Percentiles rank a stretch among this genome's conserved stretches.
These are phyloP conservation scores for Drosophila nebulosa DNA, from an alignment of 1,140 invertebrate species.

Conservation along the genomic window DNA sequence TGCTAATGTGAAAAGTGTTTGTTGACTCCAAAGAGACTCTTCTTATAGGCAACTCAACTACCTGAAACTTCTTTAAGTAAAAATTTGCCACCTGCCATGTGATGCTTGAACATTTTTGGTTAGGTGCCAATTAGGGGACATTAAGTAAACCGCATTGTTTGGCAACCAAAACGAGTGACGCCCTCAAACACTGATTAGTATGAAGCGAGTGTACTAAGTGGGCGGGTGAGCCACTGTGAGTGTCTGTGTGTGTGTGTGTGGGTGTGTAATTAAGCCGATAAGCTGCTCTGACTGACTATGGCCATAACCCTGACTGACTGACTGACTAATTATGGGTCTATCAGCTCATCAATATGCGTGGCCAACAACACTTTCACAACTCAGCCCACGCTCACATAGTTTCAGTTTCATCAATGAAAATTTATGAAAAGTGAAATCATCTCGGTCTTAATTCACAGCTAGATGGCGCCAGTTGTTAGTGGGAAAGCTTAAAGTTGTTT, in stretches of 20 bases:
- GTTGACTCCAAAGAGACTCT: too few species aligned
- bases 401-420: constrained; percentile 60
- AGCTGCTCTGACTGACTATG: constrained; percentile 35
- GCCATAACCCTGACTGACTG: constrained; percentile 51
- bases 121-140: constrained; percentile 37
- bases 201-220: constrained; percentile 24
- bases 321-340: constrained; percentile 55
- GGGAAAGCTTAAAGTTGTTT: neutral
- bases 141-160: constrained; percentile 53
- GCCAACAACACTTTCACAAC: constrained; percentile 55
- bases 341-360: constrained; percentile 63
- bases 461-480: constrained; percentile 35
- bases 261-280: constrained; percentile 52
- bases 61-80: neutral
- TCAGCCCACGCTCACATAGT: constrained; percentile 37
- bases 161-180: neutral
- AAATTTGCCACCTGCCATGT: neutral
- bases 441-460: constrained; percentile 1
- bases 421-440: constrained; percentile 32
- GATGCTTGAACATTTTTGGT: neutral
- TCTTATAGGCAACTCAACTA: too few species aligned
- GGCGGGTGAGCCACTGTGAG: constrained; percentile 25
- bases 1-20: too few species aligned
- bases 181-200: constrained; percentile 27
- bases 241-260: constrained; percentile 14